phyloP scores from a whole-genome alignment of 2,888 invertebrate genomes.

The Taphrorychus bicolor region DNA sequence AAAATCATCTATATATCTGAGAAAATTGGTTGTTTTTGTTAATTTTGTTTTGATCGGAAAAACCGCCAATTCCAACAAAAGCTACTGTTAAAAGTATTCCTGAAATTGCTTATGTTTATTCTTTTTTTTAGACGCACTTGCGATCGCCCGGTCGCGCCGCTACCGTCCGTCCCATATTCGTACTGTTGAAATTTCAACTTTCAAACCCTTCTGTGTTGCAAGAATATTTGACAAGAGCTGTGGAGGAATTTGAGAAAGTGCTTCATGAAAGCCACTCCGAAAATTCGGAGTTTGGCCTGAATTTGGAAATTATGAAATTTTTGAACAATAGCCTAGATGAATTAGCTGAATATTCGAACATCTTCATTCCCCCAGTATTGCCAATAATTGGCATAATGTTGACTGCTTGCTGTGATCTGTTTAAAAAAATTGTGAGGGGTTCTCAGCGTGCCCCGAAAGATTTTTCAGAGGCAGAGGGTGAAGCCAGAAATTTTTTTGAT shows the following conservation, averaged over 20 bases:
- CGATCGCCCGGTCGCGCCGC: conserved; percentile 2
- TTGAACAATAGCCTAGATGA: conserved; percentile 19
- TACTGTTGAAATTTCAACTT: conserved; percentile 19
- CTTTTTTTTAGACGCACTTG: neutral
- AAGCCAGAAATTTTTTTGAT: conserved; percentile 43
- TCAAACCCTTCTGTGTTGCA: conserved; percentile 9
- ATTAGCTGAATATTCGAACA: conserved; percentile 12
- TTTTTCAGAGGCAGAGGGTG: conserved; percentile 33
- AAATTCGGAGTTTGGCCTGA: conserved; percentile 44
- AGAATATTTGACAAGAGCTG: conserved; percentile 22
- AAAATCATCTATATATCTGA: no score
- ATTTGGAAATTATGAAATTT: conserved; percentile 44
- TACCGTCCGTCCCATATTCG: conserved; percentile 22
- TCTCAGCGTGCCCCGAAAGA: conserved; percentile 38
- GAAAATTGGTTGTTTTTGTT: no score
- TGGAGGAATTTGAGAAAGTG: conserved; percentile 30
- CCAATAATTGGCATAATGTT: conserved; percentile 46
- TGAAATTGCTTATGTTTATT: no score
- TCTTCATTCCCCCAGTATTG: conserved; percentile 34
- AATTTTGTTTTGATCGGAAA: neutral
- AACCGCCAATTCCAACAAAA: no score
- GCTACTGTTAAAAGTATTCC: no score
- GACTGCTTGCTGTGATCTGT: conserved; percentile 44
- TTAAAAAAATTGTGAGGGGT: conserved; percentile 43
- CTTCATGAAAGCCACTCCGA: conserved; percentile 43